A percentile compares a stretch with the other conserved stretches of the same genome.
These are phyloP conservation scores for Okamejei kenojei DNA, from an alignment of 2,797 vertebrate genomes.

Conservation along the genomic window DNA sequence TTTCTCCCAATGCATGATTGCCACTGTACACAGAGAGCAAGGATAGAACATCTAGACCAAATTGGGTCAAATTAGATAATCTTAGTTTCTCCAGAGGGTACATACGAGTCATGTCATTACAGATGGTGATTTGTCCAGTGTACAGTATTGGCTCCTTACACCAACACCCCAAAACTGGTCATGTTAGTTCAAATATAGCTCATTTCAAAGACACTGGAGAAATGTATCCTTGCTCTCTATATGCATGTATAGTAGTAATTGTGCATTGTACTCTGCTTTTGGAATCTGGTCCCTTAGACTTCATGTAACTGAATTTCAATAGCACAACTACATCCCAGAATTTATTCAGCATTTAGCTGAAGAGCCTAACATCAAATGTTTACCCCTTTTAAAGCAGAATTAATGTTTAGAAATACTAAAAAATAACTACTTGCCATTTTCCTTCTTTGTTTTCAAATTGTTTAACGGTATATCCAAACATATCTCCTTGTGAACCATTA, in stretches of 20 bases:
- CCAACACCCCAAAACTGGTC: no score
- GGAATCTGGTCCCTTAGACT: no score
- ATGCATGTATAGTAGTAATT: no score
- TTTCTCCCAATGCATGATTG: not conserved
- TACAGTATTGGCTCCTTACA: not conserved
- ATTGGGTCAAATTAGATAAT: not conserved
- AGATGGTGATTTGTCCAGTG: not conserved
- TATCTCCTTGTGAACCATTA: slow-evolving; percentile 79
- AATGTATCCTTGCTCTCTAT: no score
- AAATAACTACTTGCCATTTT: slow-evolving; percentile 76
- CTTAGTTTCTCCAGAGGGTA: not conserved
- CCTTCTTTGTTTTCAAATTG: slow-evolving; percentile 94
- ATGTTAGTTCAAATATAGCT: not conserved
- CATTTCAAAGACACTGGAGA: no score
- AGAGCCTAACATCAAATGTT: not conserved
- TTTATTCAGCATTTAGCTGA: not conserved
- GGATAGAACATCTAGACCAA: not conserved
- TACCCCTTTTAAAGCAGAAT: not conserved
- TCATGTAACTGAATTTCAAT: no score
- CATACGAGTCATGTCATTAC: not conserved
- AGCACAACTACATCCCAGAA: no score
- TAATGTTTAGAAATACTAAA: not conserved
- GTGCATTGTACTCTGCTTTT: no score
- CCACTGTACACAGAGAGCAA: no score
- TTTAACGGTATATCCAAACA: slow-evolving; percentile 94